Evolutionary conservation across 2,888 invertebrate genomes (phyloP).

Genomic region (Eilema depressum): DNA sequence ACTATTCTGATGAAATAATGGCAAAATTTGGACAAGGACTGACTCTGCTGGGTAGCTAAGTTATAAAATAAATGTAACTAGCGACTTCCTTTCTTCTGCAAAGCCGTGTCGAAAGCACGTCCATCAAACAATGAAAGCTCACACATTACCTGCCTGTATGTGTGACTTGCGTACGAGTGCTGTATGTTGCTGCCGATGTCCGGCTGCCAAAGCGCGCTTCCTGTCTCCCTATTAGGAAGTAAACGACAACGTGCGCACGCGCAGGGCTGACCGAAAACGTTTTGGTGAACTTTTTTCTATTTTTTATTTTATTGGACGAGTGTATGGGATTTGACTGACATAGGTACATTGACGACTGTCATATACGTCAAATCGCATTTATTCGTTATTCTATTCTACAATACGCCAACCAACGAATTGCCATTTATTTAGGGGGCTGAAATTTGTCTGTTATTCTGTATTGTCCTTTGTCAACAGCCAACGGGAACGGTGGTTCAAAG

Average conservation of each 20-base stretch:
- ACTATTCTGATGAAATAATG: no score
- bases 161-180: conserved; percentile 10
- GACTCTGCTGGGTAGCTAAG: background rate
- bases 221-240: conserved; percentile 80
- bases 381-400: no score
- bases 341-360: no score
- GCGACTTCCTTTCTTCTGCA: background rate
- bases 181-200: conserved; percentile 33
- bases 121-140: conserved; percentile 9
- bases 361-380: no score
- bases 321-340: no score
- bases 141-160: conserved; percentile 5
- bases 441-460: no score
- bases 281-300: background rate
- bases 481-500: no score
- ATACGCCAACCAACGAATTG: no score
- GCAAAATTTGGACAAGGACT: no score
- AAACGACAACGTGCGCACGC: conserved; percentile 54
- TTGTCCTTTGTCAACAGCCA: no score
- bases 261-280: conserved; percentile 49
- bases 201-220: conserved; percentile 66
- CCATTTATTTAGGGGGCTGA: no score
- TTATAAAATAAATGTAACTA: background rate
- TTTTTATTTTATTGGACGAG: background rate
- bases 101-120: background rate